Evolutionary conservation across 2,888 invertebrate genomes (phyloP).

Genomic region (Erynnis tages): DNA sequence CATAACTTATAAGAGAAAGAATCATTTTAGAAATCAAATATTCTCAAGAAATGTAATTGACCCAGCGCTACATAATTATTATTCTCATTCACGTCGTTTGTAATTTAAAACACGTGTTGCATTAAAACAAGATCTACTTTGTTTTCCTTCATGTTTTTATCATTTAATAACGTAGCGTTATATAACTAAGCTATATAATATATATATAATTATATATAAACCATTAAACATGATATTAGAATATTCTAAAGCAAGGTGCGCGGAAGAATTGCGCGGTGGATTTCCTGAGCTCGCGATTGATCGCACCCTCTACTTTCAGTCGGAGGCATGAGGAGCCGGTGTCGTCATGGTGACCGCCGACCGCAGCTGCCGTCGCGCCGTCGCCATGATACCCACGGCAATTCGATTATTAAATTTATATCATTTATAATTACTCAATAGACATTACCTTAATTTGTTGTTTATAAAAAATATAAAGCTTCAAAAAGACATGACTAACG

Average conservation of each 20-base stretch:
- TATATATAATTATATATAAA: background rate
- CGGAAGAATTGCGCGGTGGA: constrained; percentile 37
- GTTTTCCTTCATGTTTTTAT: too few relatives aligned
- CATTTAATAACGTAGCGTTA: too few relatives aligned
- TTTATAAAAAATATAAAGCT: too few relatives aligned
- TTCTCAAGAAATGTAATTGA: too few relatives aligned
- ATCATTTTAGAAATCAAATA: too few relatives aligned
- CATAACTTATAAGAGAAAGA: too few relatives aligned
- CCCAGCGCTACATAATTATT: too few relatives aligned
- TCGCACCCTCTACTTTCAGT: constrained; percentile 49
- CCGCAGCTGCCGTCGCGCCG: constrained; percentile 58
- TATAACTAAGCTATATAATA: too few relatives aligned
- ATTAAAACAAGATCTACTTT: too few relatives aligned
- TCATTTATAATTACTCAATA: constrained; percentile 19
- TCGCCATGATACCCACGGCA: constrained; percentile 41
- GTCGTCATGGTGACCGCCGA: constrained; percentile 73
- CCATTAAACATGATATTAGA: background rate
- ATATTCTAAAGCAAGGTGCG: constrained; percentile 25
- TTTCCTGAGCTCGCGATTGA: constrained; percentile 67
- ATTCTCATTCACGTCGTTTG: too few relatives aligned
- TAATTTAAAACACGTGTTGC: too few relatives aligned
- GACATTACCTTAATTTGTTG: constrained; percentile 8
- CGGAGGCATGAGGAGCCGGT: constrained; percentile 52
- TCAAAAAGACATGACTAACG: too few relatives aligned
- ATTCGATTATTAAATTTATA: constrained; percentile 40